Evolutionary conservation across 2,888 invertebrate species (phyloP).

Genomic region (Lasioglossum villosulum): DNA sequence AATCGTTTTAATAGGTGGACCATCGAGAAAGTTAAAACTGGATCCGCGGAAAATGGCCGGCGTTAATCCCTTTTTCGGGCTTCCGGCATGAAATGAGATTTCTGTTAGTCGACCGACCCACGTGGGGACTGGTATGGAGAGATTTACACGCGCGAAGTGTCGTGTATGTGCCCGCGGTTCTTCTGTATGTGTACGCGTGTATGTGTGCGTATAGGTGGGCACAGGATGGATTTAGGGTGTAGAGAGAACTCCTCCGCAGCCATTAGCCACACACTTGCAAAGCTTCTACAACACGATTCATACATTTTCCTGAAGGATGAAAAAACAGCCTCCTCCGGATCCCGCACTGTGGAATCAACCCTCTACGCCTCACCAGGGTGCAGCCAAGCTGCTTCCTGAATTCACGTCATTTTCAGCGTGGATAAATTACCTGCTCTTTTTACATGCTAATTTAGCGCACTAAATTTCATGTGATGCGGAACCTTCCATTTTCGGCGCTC

Average conservation of each 20-base stretch:
- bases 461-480: not conserved
- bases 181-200: conserved; percentile 17
- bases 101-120: conserved; percentile 75
- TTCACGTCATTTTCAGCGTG: conserved; percentile 29
- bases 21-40: conserved; percentile 81
- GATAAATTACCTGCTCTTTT: conserved; percentile 9
- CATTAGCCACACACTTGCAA: conserved; percentile 82
- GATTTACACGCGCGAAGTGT: conserved; percentile 53
- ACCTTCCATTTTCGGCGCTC: not conserved
- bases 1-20: conserved; percentile 83
- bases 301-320: conserved; percentile 83
- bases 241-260: conserved; percentile 79
- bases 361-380: conserved; percentile 23
- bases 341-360: conserved; percentile 41
- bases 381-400: conserved; percentile 36
- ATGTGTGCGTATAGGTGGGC: conserved; percentile 6
- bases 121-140: conserved; percentile 49
- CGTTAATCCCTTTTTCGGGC: conserved; percentile 82
- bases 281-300: conserved; percentile 83
- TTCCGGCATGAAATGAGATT: conserved; percentile 82
- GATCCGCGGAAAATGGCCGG: conserved; percentile 79
- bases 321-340: conserved; percentile 76
- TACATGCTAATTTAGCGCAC: not conserved
- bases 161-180: not conserved
- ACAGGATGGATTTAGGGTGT: conserved; percentile 80